Percentiles rank a stretch among this genome's conserved stretches.
Conservation (phyloP, 2,113 vertebrate genomes). For the Campylorhamphus procurvoides region DNA sequence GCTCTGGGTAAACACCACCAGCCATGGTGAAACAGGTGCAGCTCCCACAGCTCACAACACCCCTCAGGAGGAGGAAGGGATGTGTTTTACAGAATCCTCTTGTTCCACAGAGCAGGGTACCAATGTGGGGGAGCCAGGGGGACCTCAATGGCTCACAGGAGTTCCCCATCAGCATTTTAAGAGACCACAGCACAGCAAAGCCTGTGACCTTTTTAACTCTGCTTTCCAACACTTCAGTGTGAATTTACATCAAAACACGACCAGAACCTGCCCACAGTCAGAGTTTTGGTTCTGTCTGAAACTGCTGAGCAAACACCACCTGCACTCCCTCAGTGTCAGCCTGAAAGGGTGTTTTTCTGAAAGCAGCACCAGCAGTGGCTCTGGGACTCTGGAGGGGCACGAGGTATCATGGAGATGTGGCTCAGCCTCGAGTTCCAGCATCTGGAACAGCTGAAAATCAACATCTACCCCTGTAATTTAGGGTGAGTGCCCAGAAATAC, state of each 20-base stretch:
- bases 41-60: not conserved
- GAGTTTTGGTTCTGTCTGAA: not conserved
- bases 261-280: not conserved
- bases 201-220: not conserved
- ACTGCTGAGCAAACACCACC: not conserved
- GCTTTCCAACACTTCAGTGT: not conserved
- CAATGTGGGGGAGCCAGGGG: not conserved
- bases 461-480: not conserved
- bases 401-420: not conserved
- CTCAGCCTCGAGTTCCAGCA: not conserved
- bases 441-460: not conserved
- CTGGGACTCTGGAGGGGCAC: not conserved
- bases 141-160: not conserved
- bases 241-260: not conserved
- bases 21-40: not conserved
- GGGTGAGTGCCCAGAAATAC: not conserved
- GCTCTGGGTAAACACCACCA: not conserved
- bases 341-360: not conserved
- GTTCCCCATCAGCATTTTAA: not conserved
- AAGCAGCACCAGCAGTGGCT: not conserved
- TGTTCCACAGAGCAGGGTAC: not conserved
- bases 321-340: not conserved
- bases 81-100: no score
- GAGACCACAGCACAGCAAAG: not conserved
- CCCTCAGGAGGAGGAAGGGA: fast-evolving